phyloP scores from a whole-genome alignment of 2,797 vertebrate species.

The Fringilla coelebs region DNA sequence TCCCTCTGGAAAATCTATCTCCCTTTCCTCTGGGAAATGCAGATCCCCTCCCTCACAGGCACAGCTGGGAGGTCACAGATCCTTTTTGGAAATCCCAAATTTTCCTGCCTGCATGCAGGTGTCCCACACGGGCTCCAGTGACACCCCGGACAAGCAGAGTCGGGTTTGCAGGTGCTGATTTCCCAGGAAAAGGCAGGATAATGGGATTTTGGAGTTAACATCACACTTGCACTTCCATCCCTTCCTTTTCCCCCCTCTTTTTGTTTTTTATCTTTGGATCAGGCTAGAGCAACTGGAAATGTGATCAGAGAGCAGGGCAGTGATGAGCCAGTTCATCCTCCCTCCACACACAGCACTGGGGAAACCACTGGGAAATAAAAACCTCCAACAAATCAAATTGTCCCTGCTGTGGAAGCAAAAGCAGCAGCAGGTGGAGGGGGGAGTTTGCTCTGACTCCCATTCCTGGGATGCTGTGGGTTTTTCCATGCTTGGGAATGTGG shows the following conservation, averaged over 20 bases:
- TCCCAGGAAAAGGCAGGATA: not conserved
- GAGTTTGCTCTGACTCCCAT: not conserved
- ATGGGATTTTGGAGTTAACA: not conserved
- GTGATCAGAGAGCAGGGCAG: conserved; percentile 11
- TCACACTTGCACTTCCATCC: not conserved
- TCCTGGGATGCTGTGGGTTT: fast-evolving
- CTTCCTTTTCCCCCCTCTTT: not conserved
- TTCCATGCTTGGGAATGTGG: not conserved
- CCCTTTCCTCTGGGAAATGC: fast-evolving
- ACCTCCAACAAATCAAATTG: conserved; percentile 8
- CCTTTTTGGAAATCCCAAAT: not conserved
- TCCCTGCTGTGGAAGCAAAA: not conserved
- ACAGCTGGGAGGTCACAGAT: not conserved
- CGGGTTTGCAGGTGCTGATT: fast-evolving
- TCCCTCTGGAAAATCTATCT: not conserved
- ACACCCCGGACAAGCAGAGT: not conserved
- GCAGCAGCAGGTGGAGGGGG: not conserved
- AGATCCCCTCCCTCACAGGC: not conserved
- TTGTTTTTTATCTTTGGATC: not conserved
- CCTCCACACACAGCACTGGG: not conserved
- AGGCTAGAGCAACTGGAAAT: not conserved
- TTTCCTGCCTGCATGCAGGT: fast-evolving
- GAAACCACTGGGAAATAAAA: conserved; percentile 30
- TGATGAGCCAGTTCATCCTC: conserved; percentile 2
- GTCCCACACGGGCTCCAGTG: fast-evolving